Conservation (phyloP, 2,113 vertebrate species). For the Aviceda subcristata region DNA sequence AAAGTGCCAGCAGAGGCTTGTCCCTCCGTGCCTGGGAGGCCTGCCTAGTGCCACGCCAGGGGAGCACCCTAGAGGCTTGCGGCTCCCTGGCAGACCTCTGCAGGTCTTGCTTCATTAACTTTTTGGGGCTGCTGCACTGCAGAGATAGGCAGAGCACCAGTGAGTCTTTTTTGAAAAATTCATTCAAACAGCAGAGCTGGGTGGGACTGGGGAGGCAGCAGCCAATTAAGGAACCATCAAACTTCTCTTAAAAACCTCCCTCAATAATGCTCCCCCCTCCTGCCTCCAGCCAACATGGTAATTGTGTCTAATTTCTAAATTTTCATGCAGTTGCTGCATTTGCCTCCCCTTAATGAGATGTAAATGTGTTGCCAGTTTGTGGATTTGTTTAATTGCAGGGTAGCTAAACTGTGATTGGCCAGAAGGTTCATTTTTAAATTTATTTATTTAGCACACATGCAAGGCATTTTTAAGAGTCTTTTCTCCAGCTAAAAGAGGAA, state of each 20-base stretch:
- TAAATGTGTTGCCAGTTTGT: constrained; percentile 73
- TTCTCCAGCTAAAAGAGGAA: neutral
- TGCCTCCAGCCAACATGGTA: constrained; percentile 68
- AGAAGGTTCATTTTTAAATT: constrained; percentile 69
- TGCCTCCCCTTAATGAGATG: constrained; percentile 77
- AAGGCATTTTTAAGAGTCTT: constrained; percentile 32
- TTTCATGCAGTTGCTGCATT: constrained; percentile 73
- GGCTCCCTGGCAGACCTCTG: neutral
- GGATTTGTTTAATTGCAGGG: constrained; percentile 80
- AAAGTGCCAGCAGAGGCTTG: neutral
- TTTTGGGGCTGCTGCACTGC: neutral
- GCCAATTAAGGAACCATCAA: constrained; percentile 53
- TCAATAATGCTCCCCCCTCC: neutral
- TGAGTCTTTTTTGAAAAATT: neutral
- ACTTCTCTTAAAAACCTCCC: constrained; percentile 61
- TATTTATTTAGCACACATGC: constrained; percentile 63
- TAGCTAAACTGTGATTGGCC: constrained; percentile 71
- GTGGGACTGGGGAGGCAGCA: constrained; percentile 36
- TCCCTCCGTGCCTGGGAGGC: neutral
- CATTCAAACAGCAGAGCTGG: neutral
- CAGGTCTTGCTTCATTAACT: neutral
- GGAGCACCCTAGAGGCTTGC: neutral
- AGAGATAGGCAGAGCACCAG: neutral
- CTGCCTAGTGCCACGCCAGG: neutral
- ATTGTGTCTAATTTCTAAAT: constrained; percentile 81